Evolutionary conservation across 2,113 vertebrate species (phyloP), one percentile per base, ranked within the genome.

Genomic region (Chrysochloris asiatica): DNA sequence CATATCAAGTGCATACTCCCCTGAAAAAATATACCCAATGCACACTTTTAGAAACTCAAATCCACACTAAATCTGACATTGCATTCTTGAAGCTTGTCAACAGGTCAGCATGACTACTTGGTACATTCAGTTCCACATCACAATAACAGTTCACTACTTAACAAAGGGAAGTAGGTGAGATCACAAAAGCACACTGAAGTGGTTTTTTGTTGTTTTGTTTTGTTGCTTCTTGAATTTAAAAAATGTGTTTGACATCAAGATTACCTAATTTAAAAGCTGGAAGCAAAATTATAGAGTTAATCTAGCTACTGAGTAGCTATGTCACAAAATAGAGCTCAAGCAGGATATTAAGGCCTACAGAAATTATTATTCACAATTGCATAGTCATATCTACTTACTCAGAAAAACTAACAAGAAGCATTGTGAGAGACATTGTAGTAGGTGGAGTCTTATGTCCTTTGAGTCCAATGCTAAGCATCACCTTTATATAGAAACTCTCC

Each of bases 151-250:
- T 77, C 50, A 45, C 8, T 52, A 12, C 89, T 72, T 22, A 79
- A 63, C 82, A 59, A 91, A 80, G 28, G 9, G 8, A 17, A 45
- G 19, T 33, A 61, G 16, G 48, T 84, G 45, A 86, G 81, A 88
- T 80, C 41, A 89, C 3, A 41, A 54, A 83, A 90, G 78, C 7
- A 83, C 3, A 52, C 65, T 85, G 52, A 54, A 28, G 17, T 92
- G 13, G 12, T 82, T 78, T 73, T n/a, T n/a, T n/a, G n/a, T 81
- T 67, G 11, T 65, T 85, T 33, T 79, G 11, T 63, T 88, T 45
- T 94, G 54, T 45, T 79, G 4, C 61, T 86, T 47, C 71, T 75
- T 93, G 67, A 89, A 73, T 84, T n/a, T 69, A 59, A 73, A 80
- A 83, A 76, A 84, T 41, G 8, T 72, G 38, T 76, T 89, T 87